Base-by-base conservation (phyloP, 1,140 invertebrate genomes). In the Berghia stephanieae region DNA sequence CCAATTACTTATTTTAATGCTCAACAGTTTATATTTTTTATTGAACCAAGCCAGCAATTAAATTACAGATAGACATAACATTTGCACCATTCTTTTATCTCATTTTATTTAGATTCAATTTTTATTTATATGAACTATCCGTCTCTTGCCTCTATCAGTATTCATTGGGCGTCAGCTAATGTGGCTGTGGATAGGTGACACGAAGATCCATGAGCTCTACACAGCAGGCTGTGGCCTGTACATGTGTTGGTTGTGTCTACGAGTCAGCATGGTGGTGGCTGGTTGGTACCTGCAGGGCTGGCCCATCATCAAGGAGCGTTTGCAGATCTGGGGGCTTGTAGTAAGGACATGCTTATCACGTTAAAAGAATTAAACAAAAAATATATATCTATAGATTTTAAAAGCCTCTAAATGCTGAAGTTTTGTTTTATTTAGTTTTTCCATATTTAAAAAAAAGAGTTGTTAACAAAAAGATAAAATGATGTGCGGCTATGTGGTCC, bases 211-310 rank as follows among this genome's bases (percentile, higher is more conserved):
- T 87, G 98, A 99, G 89, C 90, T 99, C 0, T 99, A 99, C 85
- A 99, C 97, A 0, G 95, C 96, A 0, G 96, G 96, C 0, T 95
- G 94, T 88, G 96, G 98, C 0, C 93, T 96, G 27, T 99, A 99
- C 89, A 91, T 97, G 2, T 98, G 96, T 87, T 98, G 96, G 96
- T 91, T 98, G 44, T 89, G 92, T 1, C 93, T 95, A 0, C 92
- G 96, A 4, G 93, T 94, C 4, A 91, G 94, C 38, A 93, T 94
- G 6, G 90, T 98, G 3, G 90, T 96, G 3, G 92, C 93, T 16
- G 94, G 94, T 57, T 97, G 96, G 94, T 90, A 97, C 80, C 96
- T 96, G 0, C 94, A 95, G 82, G 97, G 97, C 0, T 93, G 95
- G 74, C 91, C 92, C 0, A 94, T 93, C 0, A 93, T 97, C 77